A percentile compares a stretch with the other conserved stretches of the same genome.
Evolutionary conservation across 23 tunicate genomes (phyloP).

Genomic region (Trididemnum clinides): DNA sequence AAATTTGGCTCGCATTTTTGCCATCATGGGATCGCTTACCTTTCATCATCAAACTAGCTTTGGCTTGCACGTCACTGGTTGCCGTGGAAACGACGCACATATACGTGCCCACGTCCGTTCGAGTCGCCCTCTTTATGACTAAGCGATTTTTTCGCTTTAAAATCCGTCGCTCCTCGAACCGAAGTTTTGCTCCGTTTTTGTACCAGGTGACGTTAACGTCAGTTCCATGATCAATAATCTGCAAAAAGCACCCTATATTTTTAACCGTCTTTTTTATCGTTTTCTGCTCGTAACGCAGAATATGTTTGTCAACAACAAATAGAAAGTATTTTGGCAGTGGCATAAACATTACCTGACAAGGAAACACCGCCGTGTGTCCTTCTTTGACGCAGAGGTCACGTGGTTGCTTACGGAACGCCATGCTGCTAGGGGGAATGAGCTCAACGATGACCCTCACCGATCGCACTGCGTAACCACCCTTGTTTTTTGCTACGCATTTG

Average conservation of each 20-base stretch:
- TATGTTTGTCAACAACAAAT: no score
- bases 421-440: constrained; percentile 74
- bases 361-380: constrained; percentile 78
- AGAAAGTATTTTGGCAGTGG: no score
- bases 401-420: constrained; percentile 79
- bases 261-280: no score
- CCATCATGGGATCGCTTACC: no score
- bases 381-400: constrained; percentile 64
- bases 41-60: constrained; percentile 80
- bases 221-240: constrained; percentile 46
- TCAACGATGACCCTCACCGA: constrained; percentile 53
- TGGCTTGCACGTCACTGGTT: constrained; percentile 54
- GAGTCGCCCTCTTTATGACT: constrained; percentile 44
- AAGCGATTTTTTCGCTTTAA: constrained; percentile 36
- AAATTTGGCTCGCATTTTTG: no score
- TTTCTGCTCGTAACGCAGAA: no score
- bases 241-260: no score
- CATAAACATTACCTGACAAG: constrained; percentile 59
- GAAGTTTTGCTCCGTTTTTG: constrained; percentile 55
- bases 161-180: constrained; percentile 24
- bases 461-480: constrained; percentile 17
- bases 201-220: constrained; percentile 77
- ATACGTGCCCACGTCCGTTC: constrained; percentile 71
- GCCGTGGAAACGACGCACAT: constrained; percentile 42
- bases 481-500: constrained; percentile 63